Base-by-base conservation (phyloP, 2,113 vertebrate genomes). In the Nerophis ophidion region DNA sequence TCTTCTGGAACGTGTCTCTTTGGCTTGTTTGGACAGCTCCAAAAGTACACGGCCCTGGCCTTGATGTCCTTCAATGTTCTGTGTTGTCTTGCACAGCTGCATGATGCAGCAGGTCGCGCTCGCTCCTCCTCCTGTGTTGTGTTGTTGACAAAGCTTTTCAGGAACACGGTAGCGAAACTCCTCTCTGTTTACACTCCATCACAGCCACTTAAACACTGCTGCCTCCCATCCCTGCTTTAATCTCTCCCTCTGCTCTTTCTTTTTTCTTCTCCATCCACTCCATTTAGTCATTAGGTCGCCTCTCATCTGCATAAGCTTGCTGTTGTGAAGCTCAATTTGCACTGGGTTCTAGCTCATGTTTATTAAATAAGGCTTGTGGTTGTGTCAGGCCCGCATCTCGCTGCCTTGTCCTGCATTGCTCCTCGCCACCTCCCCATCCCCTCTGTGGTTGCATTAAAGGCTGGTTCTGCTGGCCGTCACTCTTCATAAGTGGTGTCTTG, bases 401-500 rank as follows among this genome's bases (percentile, higher is more conserved):
- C 66, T 64, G 75, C 74, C 78, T 82, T 49, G 65, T 70, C 76
- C 68, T 63, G 45, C 75, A 44, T 71, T 69, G 69, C 74, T 65
- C 72, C 64, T 68, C 12, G 15, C 49, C 5, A 7, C 60, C 35
- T 57, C 12, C 60, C 64, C 51, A 63, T 57, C 49, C 60, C 79
- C 73, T 77, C 83, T 76, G 76, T 78, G 68, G 82, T 71, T 68
- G 77, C 83, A 87, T 87, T 88, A 87, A 85, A 82, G 76, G 73
- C 81, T 85, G 86, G 81, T 84, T 84, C 87, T 89, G 85, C 87
- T 86, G 77, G 80, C 86, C 74, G 85, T 87, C 87, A 87, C 76
- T 88, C 86, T 89, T 88, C 84, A 85, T 86, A 84, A 83, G 83
- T 83, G 75, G 85, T 85, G 84, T 86, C 81, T 83, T 83, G 82